Evolutionary conservation across 1,140 invertebrate genomes (phyloP), one percentile per base, ranked within the genome.

Genomic region (Calephelis nemesis): DNA sequence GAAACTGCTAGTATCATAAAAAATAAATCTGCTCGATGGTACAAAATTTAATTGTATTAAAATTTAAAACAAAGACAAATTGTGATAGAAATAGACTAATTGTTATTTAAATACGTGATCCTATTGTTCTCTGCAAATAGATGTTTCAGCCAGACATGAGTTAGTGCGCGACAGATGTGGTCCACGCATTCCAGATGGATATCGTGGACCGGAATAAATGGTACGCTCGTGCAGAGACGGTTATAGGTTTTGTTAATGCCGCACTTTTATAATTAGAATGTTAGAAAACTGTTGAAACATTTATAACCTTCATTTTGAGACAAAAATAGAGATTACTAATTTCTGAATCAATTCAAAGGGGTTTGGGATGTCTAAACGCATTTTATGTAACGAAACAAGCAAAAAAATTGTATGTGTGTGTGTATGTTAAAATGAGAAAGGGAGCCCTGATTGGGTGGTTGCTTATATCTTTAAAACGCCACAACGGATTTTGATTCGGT

Each of bases 101-200:
- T 19, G 13, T 54, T 19, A 54, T 54, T 54, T 54, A 54, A 54
- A 54, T 30, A 54, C 50, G 12, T 54, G 50, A 54, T 54, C 13
- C 50, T 54, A 54, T 54, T 54, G 50, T 54, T 54, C 50, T 19
- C 48, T 58, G 39, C 50, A 48, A 69, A 54, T 70, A 67, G 58
- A 70, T 73, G 71, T 71, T 62, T 73, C 11, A 67, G 49, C 65
- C 15, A 39, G 69, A 68, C 73, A 74, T 84, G 84, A 86, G 73
- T 83, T 86, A 84, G 74, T 78, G 81, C 66, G 67, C 75, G 76
- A 83, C 84, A 87, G 84, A 85, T 87, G 82, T 71, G 66, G 69
- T 69, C 70, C 68, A 74, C 75, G 67, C 79, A 84, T 84, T 82
- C 84, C 84, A 63, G 50, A 68, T 72, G 60, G 66, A 68, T 71